Evolutionary conservation across 1,140 invertebrate genomes (phyloP).

Genomic region (Oryctes rhinoceros): DNA sequence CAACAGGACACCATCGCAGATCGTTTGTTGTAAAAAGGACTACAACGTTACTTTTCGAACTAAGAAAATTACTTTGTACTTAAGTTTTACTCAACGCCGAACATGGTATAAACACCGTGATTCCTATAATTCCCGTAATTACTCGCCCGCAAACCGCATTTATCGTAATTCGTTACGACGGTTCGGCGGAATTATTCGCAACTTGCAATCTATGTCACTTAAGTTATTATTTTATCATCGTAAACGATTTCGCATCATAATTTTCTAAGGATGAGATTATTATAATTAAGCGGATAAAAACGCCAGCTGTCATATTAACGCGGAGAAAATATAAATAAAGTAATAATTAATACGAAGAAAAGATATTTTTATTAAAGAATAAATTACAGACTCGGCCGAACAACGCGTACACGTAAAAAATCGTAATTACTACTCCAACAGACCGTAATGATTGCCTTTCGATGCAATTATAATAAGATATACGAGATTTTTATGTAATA

Average conservation of each 20-base stretch:
- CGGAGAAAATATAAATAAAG: conserved; percentile 19
- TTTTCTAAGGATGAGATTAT: conserved; percentile 7
- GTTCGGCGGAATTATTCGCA: not conserved
- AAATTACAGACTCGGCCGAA: not conserved
- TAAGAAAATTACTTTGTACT: not conserved
- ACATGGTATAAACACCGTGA: not conserved
- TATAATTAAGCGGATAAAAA: conserved; percentile 19
- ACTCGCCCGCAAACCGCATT: not conserved
- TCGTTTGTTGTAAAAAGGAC: too few relatives aligned
- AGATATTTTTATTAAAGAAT: conserved; percentile 23
- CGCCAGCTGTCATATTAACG: conserved; percentile 10
- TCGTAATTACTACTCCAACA: conserved; percentile 13
- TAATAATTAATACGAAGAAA: conserved; percentile 20
- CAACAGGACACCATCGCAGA: too few relatives aligned
- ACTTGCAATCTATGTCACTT: not conserved
- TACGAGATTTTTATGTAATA: conserved; percentile 19
- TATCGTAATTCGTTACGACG: not conserved
- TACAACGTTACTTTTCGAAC: not conserved
- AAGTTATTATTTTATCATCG: conserved; percentile 22
- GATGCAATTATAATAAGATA: conserved; percentile 22
- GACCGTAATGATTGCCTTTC: conserved; percentile 12
- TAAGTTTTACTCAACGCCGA: not conserved
- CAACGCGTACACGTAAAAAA: not conserved
- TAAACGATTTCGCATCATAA: conserved; percentile 6
- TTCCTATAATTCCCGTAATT: not conserved